Base-by-base conservation (phyloP, 2,113 vertebrate genomes). In the Bufo gargarizans region DNA sequence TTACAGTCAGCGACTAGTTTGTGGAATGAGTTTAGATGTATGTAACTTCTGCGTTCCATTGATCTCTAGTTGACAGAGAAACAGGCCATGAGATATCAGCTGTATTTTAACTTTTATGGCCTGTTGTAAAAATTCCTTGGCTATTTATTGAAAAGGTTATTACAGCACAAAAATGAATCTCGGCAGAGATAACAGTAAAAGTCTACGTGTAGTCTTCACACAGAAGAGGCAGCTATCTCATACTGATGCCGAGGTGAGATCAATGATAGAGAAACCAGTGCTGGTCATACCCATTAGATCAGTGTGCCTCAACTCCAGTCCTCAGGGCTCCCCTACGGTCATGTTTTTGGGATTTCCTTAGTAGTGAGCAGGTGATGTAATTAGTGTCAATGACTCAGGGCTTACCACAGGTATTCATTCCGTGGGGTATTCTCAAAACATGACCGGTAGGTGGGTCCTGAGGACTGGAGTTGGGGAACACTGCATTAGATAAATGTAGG, bases 91-190 rank as follows among this genome's bases (percentile, higher is more conserved):
- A 20, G n/a, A 69, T 83, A 67, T 63, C 5, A 81, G 81, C 63
- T 83, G 63, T 53, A 49, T 83, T 69, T 83, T 83, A 83, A 83
- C 61, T 69, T 82, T 83, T 83, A 83, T 83, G 20, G 49, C 11
- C 47, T 5, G 19, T 33, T 53, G 47, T 83, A 83, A 83, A 83
- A 83, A 83, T 83, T 83, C 81, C 81, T 53, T 17, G 81, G 20
- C 49, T 83, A 83, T 83, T 83, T 83, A 63, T 83, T 82, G 53
- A 69, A 63, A n/a, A 63, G 59, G 17, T 50, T 65, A 7, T 67
- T 43, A 59, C 33, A 45, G 45, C 81, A 50, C 10, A 65, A 82
- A 53, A 67, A 50, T 14, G 45, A 83, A 22, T 69, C 56, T 61
- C 33, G 20, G 79, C 5, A 82, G 58, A 45, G 79, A 82, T 82